Conservation (phyloP, 1,140 invertebrate genomes). For the Bombus difficillimus region DNA sequence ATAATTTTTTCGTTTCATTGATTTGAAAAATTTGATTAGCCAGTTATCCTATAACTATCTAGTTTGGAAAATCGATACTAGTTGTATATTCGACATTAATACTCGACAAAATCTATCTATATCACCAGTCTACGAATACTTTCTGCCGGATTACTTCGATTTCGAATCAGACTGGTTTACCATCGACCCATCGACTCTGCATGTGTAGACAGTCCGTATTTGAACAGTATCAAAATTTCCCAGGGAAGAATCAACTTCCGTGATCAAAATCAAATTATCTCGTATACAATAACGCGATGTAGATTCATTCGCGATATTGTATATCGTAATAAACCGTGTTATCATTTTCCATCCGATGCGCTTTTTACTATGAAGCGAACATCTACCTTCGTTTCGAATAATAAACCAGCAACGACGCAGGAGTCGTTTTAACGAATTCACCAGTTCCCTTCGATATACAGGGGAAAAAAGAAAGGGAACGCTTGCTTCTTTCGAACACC, state of each 20-base stretch:
- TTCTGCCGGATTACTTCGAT: background rate
- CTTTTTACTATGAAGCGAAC: background rate
- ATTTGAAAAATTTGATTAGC: no score
- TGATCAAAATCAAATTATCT: background rate
- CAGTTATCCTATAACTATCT: background rate
- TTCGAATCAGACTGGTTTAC: constrained; percentile 1
- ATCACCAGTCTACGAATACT: background rate
- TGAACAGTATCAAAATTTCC: constrained; percentile 3
- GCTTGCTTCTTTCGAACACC: background rate
- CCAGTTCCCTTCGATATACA: no score
- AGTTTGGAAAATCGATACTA: background rate
- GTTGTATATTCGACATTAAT: background rate
- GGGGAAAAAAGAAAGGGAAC: background rate
- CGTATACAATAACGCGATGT: background rate
- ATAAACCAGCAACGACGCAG: background rate
- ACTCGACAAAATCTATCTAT: background rate
- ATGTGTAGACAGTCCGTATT: background rate
- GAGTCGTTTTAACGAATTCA: background rate
- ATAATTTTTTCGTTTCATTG: no score
- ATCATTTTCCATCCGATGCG: background rate
- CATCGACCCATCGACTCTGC: background rate
- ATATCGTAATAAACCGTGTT: background rate
- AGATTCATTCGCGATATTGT: background rate
- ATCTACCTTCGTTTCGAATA: background rate
- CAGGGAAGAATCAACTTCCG: background rate